These are phyloP conservation scores for Plusia festucae DNA, from an alignment of 2,888 invertebrate genomes.

Conservation along the genomic window DNA sequence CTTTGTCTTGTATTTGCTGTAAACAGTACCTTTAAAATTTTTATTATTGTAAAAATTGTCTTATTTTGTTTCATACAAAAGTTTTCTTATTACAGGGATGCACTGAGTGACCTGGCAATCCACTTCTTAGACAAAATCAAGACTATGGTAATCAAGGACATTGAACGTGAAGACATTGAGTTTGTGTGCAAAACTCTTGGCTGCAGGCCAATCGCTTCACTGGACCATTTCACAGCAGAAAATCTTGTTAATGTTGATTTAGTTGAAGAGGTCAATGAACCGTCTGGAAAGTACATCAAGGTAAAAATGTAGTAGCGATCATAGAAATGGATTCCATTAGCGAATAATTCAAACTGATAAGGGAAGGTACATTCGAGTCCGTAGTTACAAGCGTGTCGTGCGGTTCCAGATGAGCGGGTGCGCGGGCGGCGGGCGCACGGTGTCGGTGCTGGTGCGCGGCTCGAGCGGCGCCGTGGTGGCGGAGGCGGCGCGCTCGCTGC, in stretches of 20 bases:
- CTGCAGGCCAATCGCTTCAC: constrained; percentile 98
- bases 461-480: constrained; percentile 96
- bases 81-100: constrained; percentile 92
- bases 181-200: constrained; percentile 98
- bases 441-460: constrained; percentile 96
- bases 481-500: constrained; percentile 97
- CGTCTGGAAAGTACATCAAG: constrained; percentile 97
- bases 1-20: background rate
- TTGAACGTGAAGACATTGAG: constrained; percentile 99
- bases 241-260: constrained; percentile 97
- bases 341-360: background rate
- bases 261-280: constrained; percentile 97
- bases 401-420: constrained; percentile 94
- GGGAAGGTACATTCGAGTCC: background rate
- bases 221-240: constrained; percentile 98
- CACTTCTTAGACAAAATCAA: constrained; percentile 99
- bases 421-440: constrained; percentile 96
- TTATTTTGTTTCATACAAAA: background rate
- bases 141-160: constrained; percentile 99
- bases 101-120: constrained; percentile 98
- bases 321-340: background rate
- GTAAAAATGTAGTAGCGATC: constrained; percentile 71
- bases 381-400: background rate
- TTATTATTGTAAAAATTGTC: too few species aligned
- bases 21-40: too few species aligned